These are phyloP conservation scores for Polydrusus tereticollis DNA, from an alignment of 2,888 invertebrate species.

Conservation along the genomic window DNA sequence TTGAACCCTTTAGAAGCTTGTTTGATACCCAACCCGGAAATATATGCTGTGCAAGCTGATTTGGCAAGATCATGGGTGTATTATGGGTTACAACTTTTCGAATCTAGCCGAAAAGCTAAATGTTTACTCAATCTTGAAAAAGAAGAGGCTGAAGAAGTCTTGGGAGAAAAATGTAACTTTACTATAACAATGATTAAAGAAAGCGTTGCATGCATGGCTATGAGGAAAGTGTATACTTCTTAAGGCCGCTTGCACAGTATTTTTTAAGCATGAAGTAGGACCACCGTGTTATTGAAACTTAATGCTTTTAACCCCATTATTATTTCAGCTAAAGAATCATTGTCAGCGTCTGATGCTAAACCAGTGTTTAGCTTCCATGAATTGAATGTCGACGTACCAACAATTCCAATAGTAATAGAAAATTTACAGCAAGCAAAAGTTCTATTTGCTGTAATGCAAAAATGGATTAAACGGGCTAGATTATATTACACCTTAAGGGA, in stretches of 20 bases:
- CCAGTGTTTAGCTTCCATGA: constrained; percentile 20
- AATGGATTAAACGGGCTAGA: constrained; percentile 73
- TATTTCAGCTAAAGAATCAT: constrained; percentile 4
- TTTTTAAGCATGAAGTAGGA: too few relatives aligned
- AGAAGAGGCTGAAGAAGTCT: constrained; percentile 49
- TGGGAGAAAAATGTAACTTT: constrained; percentile 3
- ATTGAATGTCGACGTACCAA: constrained; percentile 25
- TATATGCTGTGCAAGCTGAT: constrained; percentile 60
- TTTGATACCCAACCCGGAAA: constrained; percentile 59
- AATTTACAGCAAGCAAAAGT: constrained; percentile 69
- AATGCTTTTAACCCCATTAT: too few relatives aligned
- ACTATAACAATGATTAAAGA: too few relatives aligned
- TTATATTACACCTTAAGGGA: constrained; percentile 73
- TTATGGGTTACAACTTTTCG: constrained; percentile 72
- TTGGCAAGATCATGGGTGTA: constrained; percentile 74
- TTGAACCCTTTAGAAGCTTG: constrained; percentile 71
- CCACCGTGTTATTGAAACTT: too few relatives aligned
- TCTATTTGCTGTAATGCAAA: constrained; percentile 71
- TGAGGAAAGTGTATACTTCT: too few relatives aligned
- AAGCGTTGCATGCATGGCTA: too few relatives aligned
- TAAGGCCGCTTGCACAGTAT: too few relatives aligned
- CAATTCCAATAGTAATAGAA: constrained; percentile 60
- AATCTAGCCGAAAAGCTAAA: constrained; percentile 69
- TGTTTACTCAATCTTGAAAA: constrained; percentile 56
- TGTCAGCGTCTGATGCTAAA: neutral